phyloP scores from a whole-genome alignment of 2,888 invertebrate genomes.

The Linnaemya vulpina region DNA sequence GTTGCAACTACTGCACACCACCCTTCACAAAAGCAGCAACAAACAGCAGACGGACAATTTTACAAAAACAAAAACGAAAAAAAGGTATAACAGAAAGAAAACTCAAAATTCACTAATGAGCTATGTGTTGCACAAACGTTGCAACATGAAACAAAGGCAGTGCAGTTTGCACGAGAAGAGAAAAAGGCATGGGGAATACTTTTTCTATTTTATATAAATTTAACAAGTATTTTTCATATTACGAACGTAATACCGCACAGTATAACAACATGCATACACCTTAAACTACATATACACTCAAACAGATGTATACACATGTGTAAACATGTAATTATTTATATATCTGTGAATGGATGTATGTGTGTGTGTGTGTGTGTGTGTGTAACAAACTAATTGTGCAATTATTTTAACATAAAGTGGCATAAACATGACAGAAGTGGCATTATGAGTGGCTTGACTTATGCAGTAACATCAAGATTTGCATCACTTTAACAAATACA shows the following conservation, averaged over 20 bases:
- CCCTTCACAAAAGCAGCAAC: conserved; percentile 6
- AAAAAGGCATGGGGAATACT: conserved; percentile 37
- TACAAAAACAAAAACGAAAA: not conserved
- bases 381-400: conserved; percentile 81
- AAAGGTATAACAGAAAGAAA: conserved; percentile 40
- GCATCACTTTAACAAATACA: conserved; percentile 49
- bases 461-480: conserved; percentile 75
- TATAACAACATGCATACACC: conserved; percentile 27
- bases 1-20: conserved; percentile 32
- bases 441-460: conserved; percentile 81
- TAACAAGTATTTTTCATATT: conserved; percentile 36
- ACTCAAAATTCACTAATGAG: conserved; percentile 81
- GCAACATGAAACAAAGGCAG: conserved; percentile 22
- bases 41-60: conserved; percentile 23
- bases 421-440: conserved; percentile 82
- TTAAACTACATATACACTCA: not conserved
- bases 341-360: conserved; percentile 6
- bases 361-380: conserved; percentile 27
- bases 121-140: conserved; percentile 71
- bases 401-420: conserved; percentile 83
- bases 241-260: conserved; percentile 13
- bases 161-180: conserved; percentile 9
- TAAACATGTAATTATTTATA: conserved; percentile 24
- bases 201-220: conserved; percentile 55
- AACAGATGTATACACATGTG: not conserved